Evolutionary conservation across 53 echinoderm and acorn worm species (phyloP), one percentile per base, ranked within the genome.

Genomic region (Echinometra lucunter): DNA sequence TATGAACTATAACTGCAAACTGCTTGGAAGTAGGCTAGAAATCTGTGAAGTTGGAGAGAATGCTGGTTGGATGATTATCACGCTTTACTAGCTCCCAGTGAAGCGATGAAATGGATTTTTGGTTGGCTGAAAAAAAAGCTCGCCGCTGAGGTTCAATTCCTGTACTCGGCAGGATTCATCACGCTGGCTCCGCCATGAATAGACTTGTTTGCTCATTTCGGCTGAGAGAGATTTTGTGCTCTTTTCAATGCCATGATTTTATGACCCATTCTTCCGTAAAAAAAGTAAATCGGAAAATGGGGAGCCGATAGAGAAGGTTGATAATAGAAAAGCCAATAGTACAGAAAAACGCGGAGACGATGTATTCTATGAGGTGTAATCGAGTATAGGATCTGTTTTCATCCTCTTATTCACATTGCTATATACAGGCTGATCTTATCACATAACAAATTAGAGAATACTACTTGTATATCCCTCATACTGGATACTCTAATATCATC

Each of bases 61-160:
- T 56, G 58, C 85, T 37, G 44, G 94, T 44, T 45, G 94, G 63
- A 85, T 83, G 94, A 94, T 94, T 94, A 94, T 83, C 27, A 94
- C 94, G 94, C 83, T 94, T 94, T 63, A 44, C 94, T 85, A 63
- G 60, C 63, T n/a, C 44, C 37, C 94, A 94, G 10, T 60, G 28
- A 94, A 44, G 94, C 94, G 85, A 94, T 94, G 83, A 94, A 94
- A 94, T 83, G 94, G 85, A 42, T 94, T 94, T 94, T 19, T 42
- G 92, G 80, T 25, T 47, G 78, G 49, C 25, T 66, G 30, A 92
- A 78, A 92, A 60, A 27, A 92, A 60, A 27, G 80, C 63, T 21
- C 0, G 1, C 35, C 56, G 37, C 32, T 53, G 57, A 27, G 83
- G 83, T 94, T 92, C 94, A 82, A 94, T 94, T 57, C 82, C 94